Base-by-base conservation (phyloP, 2,797 vertebrate genomes). In the Sebastes jordani region DNA sequence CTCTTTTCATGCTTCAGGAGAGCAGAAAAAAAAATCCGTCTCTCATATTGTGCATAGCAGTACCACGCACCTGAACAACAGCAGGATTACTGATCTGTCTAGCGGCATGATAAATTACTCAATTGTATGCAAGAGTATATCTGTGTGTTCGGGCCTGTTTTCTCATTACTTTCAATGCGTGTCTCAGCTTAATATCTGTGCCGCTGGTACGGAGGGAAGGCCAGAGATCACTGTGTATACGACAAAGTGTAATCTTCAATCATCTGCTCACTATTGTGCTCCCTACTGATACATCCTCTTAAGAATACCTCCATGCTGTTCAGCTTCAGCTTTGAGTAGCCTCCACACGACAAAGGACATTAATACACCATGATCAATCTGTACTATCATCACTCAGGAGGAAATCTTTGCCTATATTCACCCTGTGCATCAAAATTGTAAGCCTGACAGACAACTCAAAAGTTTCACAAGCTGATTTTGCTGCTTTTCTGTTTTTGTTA, bases 201-300 rank as follows among this genome's bases (percentile, higher is more conserved):
- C 20, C 23, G 7, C 18, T 25, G 8, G 30, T 71, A 49, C 36
- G 76, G 52, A n/a, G 10, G 2, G 42, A 68, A 62, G 23, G 32
- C 25, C 11, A 58, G 55, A 76, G 70, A 73, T 83, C 73, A 72
- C 10, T 65, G 62, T 68, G 38, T 63, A 32, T 34, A 80, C 7
- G 16, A 74, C 49, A 69, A 63, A 72, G 63, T 20, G 30, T 80
- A 70, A 80, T 86, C 70, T 63, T 74, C 23, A 75, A 3, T 88
- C 54, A 71, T 67, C 54, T 69, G 56, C 46, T 69, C 71, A 55
- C 60, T 46, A 55, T 34, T 74, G 18, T 66, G 49, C 42, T 64
- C 36, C 65, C 74, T 23, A 38, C 69, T 70, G 46, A 42, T 77
- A 71, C 54, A 62, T 68, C 83, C 73, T 68, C 61, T 76, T 38